phyloP scores from a whole-genome alignment of 2,888 invertebrate genomes.

The Bellardia pandia region DNA sequence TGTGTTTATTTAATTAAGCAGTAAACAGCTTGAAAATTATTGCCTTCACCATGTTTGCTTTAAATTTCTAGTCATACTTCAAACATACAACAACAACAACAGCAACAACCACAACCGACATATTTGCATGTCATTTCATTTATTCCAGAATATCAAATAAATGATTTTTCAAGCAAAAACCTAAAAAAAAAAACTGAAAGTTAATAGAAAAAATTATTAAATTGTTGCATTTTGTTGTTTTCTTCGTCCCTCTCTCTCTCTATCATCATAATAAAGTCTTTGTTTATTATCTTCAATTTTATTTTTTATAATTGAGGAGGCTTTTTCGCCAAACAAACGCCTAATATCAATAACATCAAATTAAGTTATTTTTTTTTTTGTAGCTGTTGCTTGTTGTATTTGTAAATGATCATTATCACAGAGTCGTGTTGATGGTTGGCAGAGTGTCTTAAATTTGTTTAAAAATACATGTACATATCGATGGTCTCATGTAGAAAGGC shows the following conservation, averaged over 20 bases:
- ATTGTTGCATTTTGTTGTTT: slow-evolving; percentile 11
- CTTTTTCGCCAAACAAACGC: slow-evolving; percentile 53
- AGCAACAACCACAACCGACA: no score
- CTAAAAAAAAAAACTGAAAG: background rate
- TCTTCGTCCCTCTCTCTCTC: slow-evolving; percentile 12
- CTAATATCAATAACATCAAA: slow-evolving; percentile 63
- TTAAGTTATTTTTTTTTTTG: slow-evolving; percentile 22
- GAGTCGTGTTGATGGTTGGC: background rate
- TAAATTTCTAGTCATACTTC: background rate
- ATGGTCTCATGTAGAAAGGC: no score
- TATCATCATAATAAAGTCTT: slow-evolving; percentile 62
- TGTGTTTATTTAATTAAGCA: slow-evolving; percentile 68
- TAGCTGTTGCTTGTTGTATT: background rate
- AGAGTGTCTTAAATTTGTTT: slow-evolving; percentile 26
- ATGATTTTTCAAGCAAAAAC: slow-evolving; percentile 15
- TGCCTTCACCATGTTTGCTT: slow-evolving; percentile 15
- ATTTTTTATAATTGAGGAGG: slow-evolving; percentile 55
- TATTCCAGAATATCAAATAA: background rate
- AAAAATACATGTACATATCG: background rate
- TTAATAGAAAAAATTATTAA: slow-evolving; percentile 55
- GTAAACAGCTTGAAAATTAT: slow-evolving; percentile 61
- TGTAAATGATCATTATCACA: slow-evolving; percentile 41
- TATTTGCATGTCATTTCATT: slow-evolving; percentile 52
- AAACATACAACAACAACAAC: background rate
- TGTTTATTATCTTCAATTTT: slow-evolving; percentile 52